Percentiles rank a stretch among this genome's conserved stretches.
Conservation (phyloP, 2,888 invertebrate species). For the Metopia argyrocephala region DNA sequence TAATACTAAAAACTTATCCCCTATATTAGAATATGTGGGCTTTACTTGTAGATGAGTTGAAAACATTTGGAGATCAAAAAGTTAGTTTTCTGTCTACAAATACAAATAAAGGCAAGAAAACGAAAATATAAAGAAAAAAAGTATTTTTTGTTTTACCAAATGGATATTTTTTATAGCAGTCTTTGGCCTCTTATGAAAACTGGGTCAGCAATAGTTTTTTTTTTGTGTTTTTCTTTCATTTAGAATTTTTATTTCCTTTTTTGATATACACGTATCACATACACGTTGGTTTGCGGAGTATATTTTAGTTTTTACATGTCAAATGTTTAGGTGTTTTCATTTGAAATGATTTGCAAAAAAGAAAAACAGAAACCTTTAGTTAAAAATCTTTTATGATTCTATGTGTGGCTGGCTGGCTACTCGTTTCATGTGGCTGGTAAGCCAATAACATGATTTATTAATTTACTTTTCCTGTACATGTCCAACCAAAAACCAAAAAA, state of each 20-base stretch:
- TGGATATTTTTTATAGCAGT: neutral
- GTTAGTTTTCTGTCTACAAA: slow-evolving; percentile 48
- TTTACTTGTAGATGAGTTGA: neutral
- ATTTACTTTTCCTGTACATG: slow-evolving; percentile 46
- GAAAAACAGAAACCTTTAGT: neutral
- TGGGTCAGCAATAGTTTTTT: slow-evolving; percentile 46
- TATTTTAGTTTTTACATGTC: neutral
- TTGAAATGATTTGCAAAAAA: slow-evolving; percentile 39
- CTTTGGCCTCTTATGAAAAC: slow-evolving; percentile 34
- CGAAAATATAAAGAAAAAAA: neutral
- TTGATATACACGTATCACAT: neutral
- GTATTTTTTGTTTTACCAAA: neutral
- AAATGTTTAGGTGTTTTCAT: slow-evolving; percentile 12
- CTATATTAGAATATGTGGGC: neutral
- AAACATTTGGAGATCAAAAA: slow-evolving; percentile 27
- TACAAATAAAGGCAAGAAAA: neutral
- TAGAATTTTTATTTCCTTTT: neutral
- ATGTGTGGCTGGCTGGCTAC: neutral
- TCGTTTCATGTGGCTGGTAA: slow-evolving; percentile 3
- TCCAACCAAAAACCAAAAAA: neutral
- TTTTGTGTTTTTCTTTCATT: neutral
- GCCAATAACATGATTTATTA: slow-evolving; percentile 59
- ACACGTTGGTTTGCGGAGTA: neutral
- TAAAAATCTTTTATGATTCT: too few relatives aligned
- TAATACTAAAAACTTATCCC: neutral